These are phyloP conservation scores for Drosophila ananassae DNA, from an alignment of 1,140 invertebrate species.

Conservation along the genomic window DNA sequence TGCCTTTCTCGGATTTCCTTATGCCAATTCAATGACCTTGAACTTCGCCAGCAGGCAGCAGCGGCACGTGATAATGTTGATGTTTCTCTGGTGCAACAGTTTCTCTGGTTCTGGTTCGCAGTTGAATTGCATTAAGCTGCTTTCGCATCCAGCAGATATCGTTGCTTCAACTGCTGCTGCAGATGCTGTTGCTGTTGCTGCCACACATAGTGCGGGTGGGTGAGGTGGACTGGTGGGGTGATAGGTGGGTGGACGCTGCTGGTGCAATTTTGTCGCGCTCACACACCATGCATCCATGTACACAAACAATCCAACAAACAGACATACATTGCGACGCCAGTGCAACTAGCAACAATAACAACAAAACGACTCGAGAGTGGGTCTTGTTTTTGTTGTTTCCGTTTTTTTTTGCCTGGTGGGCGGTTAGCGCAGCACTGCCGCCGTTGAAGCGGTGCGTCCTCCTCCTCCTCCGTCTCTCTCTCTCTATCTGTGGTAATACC, in stretches of 20 bases:
- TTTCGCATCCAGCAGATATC: constrained; percentile 16
- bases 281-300: constrained; percentile 17
- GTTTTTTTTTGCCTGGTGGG: constrained; percentile 64
- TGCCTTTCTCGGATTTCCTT: constrained; percentile 15
- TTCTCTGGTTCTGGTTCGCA: constrained; percentile 6
- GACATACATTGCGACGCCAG: constrained; percentile 39
- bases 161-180: not conserved
- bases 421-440: constrained; percentile 57
- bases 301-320: constrained; percentile 25
- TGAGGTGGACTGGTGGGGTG: not conserved
- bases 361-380: constrained; percentile 42
- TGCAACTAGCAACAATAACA: constrained; percentile 54
- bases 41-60: constrained; percentile 46
- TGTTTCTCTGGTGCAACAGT: constrained; percentile 37
- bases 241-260: not conserved
- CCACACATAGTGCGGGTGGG: constrained; percentile 26
- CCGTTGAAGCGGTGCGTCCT: constrained; percentile 36
- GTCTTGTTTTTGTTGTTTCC: constrained; percentile 11
- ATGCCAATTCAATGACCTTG: constrained; percentile 63
- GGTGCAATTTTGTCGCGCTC: constrained; percentile 42
- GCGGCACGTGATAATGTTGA: constrained; percentile 38
- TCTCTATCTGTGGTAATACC: not conserved
- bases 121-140: constrained; percentile 41
- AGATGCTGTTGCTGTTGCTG: constrained; percentile 1
- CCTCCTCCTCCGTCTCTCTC: constrained; percentile 28